These are phyloP conservation scores for Proteles cristata DNA, from an alignment of 2,113 vertebrate genomes.

Conservation along the genomic window DNA sequence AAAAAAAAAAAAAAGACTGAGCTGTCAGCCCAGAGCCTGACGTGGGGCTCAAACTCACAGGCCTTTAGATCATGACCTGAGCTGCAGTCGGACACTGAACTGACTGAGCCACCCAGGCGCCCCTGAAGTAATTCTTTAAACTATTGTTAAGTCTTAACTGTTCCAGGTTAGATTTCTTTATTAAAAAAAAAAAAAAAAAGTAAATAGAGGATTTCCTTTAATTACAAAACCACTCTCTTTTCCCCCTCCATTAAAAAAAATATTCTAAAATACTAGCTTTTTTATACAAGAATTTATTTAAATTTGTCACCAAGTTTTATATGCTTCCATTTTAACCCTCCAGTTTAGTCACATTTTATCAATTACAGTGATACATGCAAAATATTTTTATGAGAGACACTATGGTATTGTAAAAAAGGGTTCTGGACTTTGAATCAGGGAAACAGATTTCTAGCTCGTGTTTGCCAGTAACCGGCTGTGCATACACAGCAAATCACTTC, in stretches of 20 bases:
- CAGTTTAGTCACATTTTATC: constrained; percentile 28
- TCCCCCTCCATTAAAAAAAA: background rate
- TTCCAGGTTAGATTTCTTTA: background rate
- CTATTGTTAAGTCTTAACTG: background rate
- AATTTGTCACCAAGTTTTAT: background rate
- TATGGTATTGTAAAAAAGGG: constrained; percentile 25
- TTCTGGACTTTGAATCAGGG: constrained; percentile 43
- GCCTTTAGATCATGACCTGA: too few species aligned
- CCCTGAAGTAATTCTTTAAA: constrained; percentile 3
- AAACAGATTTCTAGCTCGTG: background rate
- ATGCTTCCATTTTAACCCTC: constrained; percentile 28
- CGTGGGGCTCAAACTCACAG: too few species aligned
- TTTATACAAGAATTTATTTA: background rate
- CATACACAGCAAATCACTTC: background rate
- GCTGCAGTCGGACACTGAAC: too few species aligned
- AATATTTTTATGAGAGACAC: constrained; percentile 63
- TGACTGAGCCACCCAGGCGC: too few species aligned
- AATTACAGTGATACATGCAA: constrained; percentile 21
- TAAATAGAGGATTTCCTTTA: background rate
- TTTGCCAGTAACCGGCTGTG: background rate
- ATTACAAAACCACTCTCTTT: background rate
- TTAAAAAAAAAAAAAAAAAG: background rate
- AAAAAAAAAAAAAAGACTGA: too few species aligned
- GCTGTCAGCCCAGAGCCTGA: too few species aligned
- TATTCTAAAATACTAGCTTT: background rate